phyloP scores from a whole-genome alignment of 2,888 invertebrate genomes.

The Drosophila anceps region DNA sequence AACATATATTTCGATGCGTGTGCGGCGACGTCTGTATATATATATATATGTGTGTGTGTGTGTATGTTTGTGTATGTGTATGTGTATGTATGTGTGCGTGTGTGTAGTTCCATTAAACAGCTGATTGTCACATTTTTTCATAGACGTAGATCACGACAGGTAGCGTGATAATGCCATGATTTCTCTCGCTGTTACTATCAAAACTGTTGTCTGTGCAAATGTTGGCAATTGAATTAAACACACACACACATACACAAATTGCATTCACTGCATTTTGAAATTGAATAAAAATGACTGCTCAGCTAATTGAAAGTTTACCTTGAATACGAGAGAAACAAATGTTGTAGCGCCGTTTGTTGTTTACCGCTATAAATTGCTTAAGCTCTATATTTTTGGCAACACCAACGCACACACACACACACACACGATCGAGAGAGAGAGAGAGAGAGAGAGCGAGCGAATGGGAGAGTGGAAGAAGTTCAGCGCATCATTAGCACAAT shows the following conservation, averaged over 20 bases:
- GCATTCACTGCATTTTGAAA: conserved; percentile 20
- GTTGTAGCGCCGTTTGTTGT: conserved; percentile 31
- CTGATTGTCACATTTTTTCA: conserved; percentile 51
- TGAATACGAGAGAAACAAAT: conserved; percentile 46
- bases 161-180: conserved; percentile 66
- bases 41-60: neutral
- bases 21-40: neutral
- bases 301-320: conserved; percentile 64
- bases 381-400: conserved; percentile 67
- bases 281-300: conserved; percentile 7
- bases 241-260: conserved; percentile 3
- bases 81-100: neutral
- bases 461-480: conserved; percentile 36
- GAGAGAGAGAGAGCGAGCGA: too few species aligned
- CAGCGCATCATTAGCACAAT: conserved; percentile 56
- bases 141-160: conserved; percentile 33
- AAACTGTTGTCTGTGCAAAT: conserved; percentile 30
- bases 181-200: conserved; percentile 38
- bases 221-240: conserved; percentile 47
- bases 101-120: conserved; percentile 46
- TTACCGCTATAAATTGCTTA: conserved; percentile 47
- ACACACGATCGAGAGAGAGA: conserved; percentile 5
- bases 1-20: conserved; percentile 1
- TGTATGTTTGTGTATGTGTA: neutral
- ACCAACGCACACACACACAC: conserved; percentile 38